Evolutionary conservation across 2,797 vertebrate genomes (phyloP), one percentile per base, ranked within the genome.

Genomic region (Hydrocynus forskahlii): DNA sequence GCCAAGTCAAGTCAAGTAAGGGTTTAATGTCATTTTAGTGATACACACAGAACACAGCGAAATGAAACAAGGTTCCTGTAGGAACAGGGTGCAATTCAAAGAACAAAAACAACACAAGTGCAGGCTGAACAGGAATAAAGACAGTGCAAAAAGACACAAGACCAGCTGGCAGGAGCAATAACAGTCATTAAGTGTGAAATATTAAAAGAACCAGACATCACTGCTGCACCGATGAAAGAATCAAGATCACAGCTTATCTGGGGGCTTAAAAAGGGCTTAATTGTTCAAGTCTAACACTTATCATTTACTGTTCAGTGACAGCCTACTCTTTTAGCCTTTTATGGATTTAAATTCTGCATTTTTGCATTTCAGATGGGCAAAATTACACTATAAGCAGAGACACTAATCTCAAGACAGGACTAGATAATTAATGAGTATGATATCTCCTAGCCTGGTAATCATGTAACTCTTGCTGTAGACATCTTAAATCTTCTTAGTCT

Each of bases 401-500:
- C 19, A n/a, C 9, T 19, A 38, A 76, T 57, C 52, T 75, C 21
- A 55, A 74, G 52, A 70, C 19, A 48, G 43, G 73, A 21, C 21
- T 74, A 76, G 69, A 60, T 14, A 13, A 59, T 45, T 84, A 81
- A 84, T 84, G 72, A 76, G 55, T 60, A 29, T 57, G 59, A 84
- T 23, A 75, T 76, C 76, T 81, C 59, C 60, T 62, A 75, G 63
- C 29, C 19, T 73, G 43, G 57, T 71, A 50, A 78, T 78, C 70
- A 23, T 72, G 35, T 45, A 52, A 13, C 54, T 62, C 50, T 74
- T 48, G 40, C 19, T 71, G 78, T 62, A 76, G 63, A 75, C 21
- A 81, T 82, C 77, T 84, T 75, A 74, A 75, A 78, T 82, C 75
- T 55, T 54, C 23, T 29, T 25, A 72, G 43, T n/a, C 75, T 80